Conservation (phyloP, 2,888 invertebrate species). For the Teleiodes luculella region DNA sequence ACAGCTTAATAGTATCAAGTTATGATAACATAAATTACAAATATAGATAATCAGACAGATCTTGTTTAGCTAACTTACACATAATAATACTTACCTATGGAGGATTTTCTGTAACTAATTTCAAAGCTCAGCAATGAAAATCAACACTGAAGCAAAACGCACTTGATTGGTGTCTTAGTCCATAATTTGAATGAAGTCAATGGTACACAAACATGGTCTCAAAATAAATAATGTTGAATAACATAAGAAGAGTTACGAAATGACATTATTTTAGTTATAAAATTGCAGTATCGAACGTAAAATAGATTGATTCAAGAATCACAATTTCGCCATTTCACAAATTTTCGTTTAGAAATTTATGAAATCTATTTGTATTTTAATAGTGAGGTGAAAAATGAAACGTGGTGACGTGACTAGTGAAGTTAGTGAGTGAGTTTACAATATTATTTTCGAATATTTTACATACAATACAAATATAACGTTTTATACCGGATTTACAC, state of each 20-base stretch:
- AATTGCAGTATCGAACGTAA: conserved; percentile 44
- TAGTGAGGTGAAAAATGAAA: neutral
- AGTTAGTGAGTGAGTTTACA: too few species aligned
- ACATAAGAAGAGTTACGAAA: conserved; percentile 36
- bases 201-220: conserved; percentile 33
- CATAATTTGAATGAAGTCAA: conserved; percentile 38
- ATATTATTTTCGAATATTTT: too few species aligned
- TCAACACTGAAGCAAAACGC: conserved; percentile 45
- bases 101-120: conserved; percentile 39
- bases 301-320: conserved; percentile 58
- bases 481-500: too few species aligned
- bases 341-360: conserved; percentile 38
- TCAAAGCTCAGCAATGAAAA: conserved; percentile 38
- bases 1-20: neutral
- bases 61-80: neutral
- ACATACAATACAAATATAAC: too few species aligned
- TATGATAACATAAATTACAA: neutral
- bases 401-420: neutral
- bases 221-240: conserved; percentile 35
- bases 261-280: conserved; percentile 48
- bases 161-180: conserved; percentile 45
- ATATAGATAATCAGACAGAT: neutral
- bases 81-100: conserved; percentile 37
- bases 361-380: conserved; percentile 19
- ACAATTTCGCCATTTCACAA: conserved; percentile 74